Conservation (phyloP, 2,113 vertebrate genomes). For the Taurulus bubalis region DNA sequence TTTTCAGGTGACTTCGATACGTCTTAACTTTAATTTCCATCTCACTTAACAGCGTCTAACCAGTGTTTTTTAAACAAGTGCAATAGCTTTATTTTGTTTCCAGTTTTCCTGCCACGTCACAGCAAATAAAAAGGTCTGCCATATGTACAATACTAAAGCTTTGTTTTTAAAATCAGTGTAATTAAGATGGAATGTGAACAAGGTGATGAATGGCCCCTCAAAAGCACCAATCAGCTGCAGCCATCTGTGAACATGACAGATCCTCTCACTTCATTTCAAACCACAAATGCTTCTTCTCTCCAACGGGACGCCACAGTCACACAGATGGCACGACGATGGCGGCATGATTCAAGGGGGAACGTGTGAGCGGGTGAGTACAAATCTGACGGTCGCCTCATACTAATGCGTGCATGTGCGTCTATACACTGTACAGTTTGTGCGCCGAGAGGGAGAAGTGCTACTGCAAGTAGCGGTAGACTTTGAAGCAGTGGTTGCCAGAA, state of each 20-base stretch:
- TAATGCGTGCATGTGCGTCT: not conserved
- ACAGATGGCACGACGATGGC: slow-evolving; percentile 56
- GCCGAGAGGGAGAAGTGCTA: slow-evolving; percentile 67
- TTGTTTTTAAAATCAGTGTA: slow-evolving; percentile 29
- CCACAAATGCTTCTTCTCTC: not conserved
- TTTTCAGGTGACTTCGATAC: slow-evolving; percentile 20
- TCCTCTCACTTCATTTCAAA: slow-evolving; percentile 35
- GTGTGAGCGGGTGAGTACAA: slow-evolving; percentile 36
- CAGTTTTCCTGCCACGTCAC: slow-evolving; percentile 39
- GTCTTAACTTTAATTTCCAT: slow-evolving; percentile 13
- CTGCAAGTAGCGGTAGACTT: slow-evolving; percentile 97
- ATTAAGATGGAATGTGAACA: slow-evolving; percentile 50
- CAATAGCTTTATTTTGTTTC: slow-evolving; percentile 28
- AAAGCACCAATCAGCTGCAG: slow-evolving; percentile 42
- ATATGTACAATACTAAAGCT: slow-evolving; percentile 29
- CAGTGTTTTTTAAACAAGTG: slow-evolving; percentile 28
- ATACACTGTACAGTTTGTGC: slow-evolving; percentile 27
- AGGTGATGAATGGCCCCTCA: slow-evolving; percentile 28
- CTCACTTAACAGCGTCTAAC: slow-evolving; percentile 21
- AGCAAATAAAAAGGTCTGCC: slow-evolving; percentile 39
- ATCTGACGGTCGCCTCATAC: slow-evolving; percentile 17
- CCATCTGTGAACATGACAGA: not conserved
- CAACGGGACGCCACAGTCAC: slow-evolving; percentile 19
- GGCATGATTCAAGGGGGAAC: slow-evolving; percentile 26
- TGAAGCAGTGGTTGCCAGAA: slow-evolving; percentile 99